Evolutionary conservation across 2,888 invertebrate species (phyloP).

Genomic region (Vesta saturnalis): DNA sequence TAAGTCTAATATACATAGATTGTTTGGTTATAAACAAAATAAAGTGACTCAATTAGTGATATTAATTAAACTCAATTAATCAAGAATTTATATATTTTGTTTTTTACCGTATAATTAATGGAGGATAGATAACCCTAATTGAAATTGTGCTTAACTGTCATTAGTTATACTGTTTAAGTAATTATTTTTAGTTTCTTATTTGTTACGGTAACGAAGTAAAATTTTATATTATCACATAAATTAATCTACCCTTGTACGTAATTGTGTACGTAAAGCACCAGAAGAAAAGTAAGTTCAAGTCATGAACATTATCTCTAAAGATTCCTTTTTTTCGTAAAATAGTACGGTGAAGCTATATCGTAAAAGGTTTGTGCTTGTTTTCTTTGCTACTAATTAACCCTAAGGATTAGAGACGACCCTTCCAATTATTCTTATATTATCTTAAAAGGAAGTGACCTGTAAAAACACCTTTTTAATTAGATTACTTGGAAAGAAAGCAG

Average conservation of each 20-base stretch:
- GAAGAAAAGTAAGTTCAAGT: constrained; percentile 6
- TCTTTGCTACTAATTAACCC: constrained; percentile 11
- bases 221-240: neutral
- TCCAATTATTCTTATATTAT: neutral
- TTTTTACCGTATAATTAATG: too few species aligned
- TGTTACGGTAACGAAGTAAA: neutral
- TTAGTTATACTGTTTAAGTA: neutral
- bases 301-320: constrained; percentile 4
- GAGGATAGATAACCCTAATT: neutral
- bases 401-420: constrained; percentile 7
- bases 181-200: neutral
- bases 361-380: constrained; percentile 13
- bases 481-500: neutral
- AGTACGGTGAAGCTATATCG: neutral
- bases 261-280: neutral
- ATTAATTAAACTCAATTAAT: too few species aligned
- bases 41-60: too few species aligned
- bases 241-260: constrained; percentile 4
- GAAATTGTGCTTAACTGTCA: neutral
- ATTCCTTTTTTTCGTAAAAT: constrained; percentile 6
- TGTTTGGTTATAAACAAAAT: too few species aligned
- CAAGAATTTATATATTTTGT: too few species aligned
- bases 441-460: constrained; percentile 10
- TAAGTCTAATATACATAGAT: too few species aligned
- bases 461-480: constrained; percentile 9